phyloP scores from a whole-genome alignment of 2,888 invertebrate genomes.

The Macroteleia sp. region DNA sequence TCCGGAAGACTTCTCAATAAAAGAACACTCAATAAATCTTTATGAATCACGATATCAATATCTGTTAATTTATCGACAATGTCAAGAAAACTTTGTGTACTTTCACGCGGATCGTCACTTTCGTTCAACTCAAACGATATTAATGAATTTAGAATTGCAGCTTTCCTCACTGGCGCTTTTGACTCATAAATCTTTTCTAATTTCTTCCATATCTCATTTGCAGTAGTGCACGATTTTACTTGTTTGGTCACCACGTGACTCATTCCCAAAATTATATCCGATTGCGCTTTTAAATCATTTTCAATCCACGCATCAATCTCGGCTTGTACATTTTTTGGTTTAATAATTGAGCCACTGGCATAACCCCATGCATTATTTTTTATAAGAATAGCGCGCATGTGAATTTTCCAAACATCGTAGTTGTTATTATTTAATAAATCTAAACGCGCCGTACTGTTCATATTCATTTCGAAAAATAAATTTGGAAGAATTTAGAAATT shows the following conservation, averaged over 20 bases:
- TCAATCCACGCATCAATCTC: background rate
- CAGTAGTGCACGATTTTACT: constrained; percentile 4
- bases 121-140: constrained; percentile 11
- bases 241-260: constrained; percentile 1
- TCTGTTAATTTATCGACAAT: constrained; percentile 9
- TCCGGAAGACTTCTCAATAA: constrained; percentile 17
- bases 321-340: constrained; percentile 6
- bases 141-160: background rate
- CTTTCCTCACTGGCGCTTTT: constrained; percentile 3
- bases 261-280: constrained; percentile 11
- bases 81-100: background rate
- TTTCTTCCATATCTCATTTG: constrained; percentile 12
- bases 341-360: constrained; percentile 1
- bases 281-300: constrained; percentile 12
- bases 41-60: constrained; percentile 1
- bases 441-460: background rate
- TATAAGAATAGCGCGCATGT: constrained; percentile 16
- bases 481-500: too few relatives aligned
- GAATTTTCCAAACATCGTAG: constrained; percentile 27
- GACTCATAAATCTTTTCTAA: constrained; percentile 10
- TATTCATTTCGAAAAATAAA: background rate
- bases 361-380: constrained; percentile 17
- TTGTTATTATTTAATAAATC: constrained; percentile 6
- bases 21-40: constrained; percentile 6
- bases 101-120: constrained; percentile 4